phyloP scores from a whole-genome alignment of 1,140 invertebrate genomes.

The Magallana angulata region DNA sequence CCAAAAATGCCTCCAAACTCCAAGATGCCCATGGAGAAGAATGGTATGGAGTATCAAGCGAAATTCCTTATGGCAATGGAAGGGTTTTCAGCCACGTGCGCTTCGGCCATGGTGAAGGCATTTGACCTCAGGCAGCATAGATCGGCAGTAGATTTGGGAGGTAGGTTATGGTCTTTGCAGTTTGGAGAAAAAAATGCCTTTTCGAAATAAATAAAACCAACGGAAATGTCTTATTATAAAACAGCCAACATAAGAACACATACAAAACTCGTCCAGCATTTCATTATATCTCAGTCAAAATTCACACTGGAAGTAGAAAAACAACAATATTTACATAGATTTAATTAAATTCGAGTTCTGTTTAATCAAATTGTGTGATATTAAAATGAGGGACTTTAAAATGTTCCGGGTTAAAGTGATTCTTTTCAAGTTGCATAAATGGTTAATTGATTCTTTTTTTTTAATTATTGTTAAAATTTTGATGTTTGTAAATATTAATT shows the following conservation, averaged over 20 bases:
- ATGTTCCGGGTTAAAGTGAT: too few species aligned
- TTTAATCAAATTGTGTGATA: too few species aligned
- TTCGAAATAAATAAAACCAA: too few species aligned
- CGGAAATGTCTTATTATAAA: too few species aligned
- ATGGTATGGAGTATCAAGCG: slow-evolving; percentile 39
- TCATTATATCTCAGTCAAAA: too few species aligned
- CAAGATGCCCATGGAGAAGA: slow-evolving; percentile 47
- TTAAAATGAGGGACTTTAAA: too few species aligned
- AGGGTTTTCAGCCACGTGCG: slow-evolving; percentile 59
- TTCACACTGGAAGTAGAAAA: not conserved
- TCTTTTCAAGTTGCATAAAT: not conserved
- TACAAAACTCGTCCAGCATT: too few species aligned
- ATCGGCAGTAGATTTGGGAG: slow-evolving; percentile 63
- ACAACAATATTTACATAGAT: not conserved
- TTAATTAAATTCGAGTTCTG: too few species aligned
- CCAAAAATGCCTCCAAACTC: slow-evolving; percentile 42
- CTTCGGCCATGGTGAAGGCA: slow-evolving; percentile 53
- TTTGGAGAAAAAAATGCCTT: not conserved
- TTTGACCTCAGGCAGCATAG: slow-evolving; percentile 64
- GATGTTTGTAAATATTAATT: too few species aligned
- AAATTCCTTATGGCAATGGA: slow-evolving; percentile 62
- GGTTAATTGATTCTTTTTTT: not conserved
- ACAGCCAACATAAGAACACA: too few species aligned
- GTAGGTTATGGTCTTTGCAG: slow-evolving; percentile 40
- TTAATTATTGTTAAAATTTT: too few species aligned